Evolutionary conservation across 2,113 vertebrate genomes (phyloP).

Genomic region (Arenaria interpres): DNA sequence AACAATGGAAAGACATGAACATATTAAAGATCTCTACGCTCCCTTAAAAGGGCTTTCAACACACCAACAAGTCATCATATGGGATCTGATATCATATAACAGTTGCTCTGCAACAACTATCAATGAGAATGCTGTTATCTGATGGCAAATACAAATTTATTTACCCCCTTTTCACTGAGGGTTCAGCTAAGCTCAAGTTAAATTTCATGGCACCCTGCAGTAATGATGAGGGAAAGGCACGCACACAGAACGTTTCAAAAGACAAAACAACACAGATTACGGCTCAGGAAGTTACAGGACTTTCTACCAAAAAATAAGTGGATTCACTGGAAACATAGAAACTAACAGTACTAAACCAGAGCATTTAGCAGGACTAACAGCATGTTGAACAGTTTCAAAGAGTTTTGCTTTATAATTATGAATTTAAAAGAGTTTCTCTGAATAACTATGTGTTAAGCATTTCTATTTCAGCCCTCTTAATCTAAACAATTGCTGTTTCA

Average conservation of each 20-base stretch:
- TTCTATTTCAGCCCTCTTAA: background rate
- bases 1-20: background rate
- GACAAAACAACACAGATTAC: background rate
- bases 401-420: background rate
- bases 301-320: background rate
- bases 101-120: background rate
- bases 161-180: background rate
- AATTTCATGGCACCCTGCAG: background rate
- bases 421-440: background rate
- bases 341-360: background rate
- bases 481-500: background rate
- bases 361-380: background rate
- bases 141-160: background rate
- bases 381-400: background rate
- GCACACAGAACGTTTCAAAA: fast-evolving
- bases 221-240: background rate
- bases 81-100: background rate
- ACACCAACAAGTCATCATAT: background rate
- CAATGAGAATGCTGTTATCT: background rate
- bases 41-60: background rate
- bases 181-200: background rate
- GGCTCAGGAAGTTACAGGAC: background rate
- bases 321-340: background rate
- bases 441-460: background rate
- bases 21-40: background rate